Conservation (phyloP, 2,888 invertebrate species). For the Cataglyphis altisquamis region DNA sequence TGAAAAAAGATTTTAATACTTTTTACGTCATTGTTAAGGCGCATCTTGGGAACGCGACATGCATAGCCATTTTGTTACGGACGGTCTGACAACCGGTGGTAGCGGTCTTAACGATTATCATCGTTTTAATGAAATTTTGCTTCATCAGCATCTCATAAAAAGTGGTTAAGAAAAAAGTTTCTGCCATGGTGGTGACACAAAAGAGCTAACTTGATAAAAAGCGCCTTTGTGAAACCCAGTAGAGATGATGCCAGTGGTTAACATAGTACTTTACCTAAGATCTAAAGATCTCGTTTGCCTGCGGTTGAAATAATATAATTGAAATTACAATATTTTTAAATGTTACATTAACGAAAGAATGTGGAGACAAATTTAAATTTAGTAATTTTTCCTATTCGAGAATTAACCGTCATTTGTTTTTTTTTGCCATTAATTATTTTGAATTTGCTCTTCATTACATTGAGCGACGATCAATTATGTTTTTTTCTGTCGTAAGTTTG, state of each 20-base stretch:
- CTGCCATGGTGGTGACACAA: constrained; percentile 36
- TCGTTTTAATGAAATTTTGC: constrained; percentile 53
- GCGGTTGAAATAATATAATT: constrained; percentile 3
- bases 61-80: constrained; percentile 19
- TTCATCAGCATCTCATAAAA: constrained; percentile 50
- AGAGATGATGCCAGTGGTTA: constrained; percentile 38
- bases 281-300: constrained; percentile 1
- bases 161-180: constrained; percentile 45
- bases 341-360: background rate
- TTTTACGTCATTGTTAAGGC: constrained; percentile 25
- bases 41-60: constrained; percentile 9
- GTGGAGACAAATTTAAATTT: background rate
- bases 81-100: constrained; percentile 36
- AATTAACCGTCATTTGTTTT: constrained; percentile 3
- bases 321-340: background rate
- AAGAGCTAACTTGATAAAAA: constrained; percentile 52
- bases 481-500: constrained; percentile 11
- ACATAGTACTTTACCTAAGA: constrained; percentile 12
- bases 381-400: background rate
- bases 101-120: constrained; percentile 49
- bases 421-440: background rate
- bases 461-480: background rate
- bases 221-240: constrained; percentile 28
- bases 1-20: constrained; percentile 34
- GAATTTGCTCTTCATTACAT: background rate